Evolutionary conservation across 2,113 vertebrate species (phyloP), one percentile per base, ranked within the genome.

Genomic region (Melanerpes aurifrons): DNA sequence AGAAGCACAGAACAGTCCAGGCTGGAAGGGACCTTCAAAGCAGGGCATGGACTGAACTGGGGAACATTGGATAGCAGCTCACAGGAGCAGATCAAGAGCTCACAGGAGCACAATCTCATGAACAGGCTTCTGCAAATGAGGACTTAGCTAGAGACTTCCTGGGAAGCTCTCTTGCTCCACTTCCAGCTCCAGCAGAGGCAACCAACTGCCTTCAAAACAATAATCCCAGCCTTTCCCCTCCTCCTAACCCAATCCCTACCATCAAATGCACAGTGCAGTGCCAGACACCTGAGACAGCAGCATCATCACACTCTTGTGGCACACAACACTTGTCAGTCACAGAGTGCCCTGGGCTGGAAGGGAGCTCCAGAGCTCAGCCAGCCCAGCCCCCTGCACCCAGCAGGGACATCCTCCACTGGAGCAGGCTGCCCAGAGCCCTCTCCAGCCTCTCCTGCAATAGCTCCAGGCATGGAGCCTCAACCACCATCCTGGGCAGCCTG

Each of bases 101-200:
- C 87, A 66, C 25, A 92, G 77, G 43, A 95, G 76, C 48, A 56
- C 69, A 82, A 10, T 35, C 82, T 87, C 89, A 91, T 58, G 59
- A 94, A 82, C 0, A 85, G 78, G 78, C 40, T 40, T 40, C 40
- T 40, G 37, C 37, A 37, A 37, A 37, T 9, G 40, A 40, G 40
- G 40, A 40, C 12, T 56, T 58, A 76, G 19, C 59, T 69, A 37
- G 48, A 72, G 54, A 58, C 62, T 86, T 68, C 68, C 91, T 82
- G 29, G 24, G 3, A 66, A 47, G 40, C 47, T 67, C 47, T 64
- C 86, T 93, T 88, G 69, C 62, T 93, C 75, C 48, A 82, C 50
- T 81, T 86, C 69, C 70, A 91, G 71, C 84, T 91, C 85, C 50
- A 93, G 78, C 84, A 83, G 40, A 93, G 40, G n/a, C 86, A 95